Conservation (phyloP, 2,797 vertebrate genomes). For the Pelobates cultripes region DNA sequence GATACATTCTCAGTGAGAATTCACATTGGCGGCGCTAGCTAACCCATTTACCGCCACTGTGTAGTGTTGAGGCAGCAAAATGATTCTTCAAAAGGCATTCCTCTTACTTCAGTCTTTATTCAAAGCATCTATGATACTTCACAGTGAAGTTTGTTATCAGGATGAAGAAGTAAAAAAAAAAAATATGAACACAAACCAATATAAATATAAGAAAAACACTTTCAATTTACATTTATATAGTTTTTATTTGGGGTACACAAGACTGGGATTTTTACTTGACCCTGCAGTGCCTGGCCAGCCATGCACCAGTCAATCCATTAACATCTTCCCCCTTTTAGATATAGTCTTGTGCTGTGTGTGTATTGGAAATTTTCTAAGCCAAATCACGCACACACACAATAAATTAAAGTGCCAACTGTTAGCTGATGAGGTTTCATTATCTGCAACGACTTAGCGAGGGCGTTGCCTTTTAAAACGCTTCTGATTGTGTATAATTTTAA, state of each 20-base stretch:
- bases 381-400: constrained; percentile 62
- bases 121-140: background rate
- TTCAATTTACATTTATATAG: constrained; percentile 16
- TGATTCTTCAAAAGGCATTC: constrained; percentile 30
- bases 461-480: constrained; percentile 89
- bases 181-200: background rate
- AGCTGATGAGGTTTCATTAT: constrained; percentile 88
- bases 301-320: constrained; percentile 88
- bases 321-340: constrained; percentile 87
- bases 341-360: constrained; percentile 87
- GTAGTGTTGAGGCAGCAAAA: constrained; percentile 25
- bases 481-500: constrained; percentile 91
- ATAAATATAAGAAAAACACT: background rate
- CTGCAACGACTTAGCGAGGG: constrained; percentile 87
- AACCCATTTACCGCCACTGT: constrained; percentile 22
- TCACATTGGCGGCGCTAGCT: constrained; percentile 8
- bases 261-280: constrained; percentile 56
- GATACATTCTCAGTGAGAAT: constrained; percentile 31
- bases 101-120: constrained; percentile 25
- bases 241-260: constrained; percentile 74
- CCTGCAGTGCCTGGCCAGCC: constrained; percentile 85
- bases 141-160: constrained; percentile 7
- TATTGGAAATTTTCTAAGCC: constrained; percentile 87
- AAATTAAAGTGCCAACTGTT: constrained; percentile 89
- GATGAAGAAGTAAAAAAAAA: constrained; percentile 1